Base-by-base conservation (phyloP, 2,113 vertebrate genomes). In the Lethenteron camtschaticum region DNA sequence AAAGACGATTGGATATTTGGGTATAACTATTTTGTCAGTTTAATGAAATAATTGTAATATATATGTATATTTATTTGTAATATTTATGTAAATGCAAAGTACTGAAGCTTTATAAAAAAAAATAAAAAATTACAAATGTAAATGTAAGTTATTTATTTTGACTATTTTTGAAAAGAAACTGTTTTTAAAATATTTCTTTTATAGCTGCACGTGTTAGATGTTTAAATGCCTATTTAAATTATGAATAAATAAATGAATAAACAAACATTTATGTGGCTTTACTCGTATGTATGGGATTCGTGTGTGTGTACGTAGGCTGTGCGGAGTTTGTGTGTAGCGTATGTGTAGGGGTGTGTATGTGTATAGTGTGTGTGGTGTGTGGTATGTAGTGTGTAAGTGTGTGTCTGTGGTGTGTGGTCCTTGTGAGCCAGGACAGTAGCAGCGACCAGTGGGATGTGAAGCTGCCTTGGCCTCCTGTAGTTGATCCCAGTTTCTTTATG, bases 161-260 rank as follows among this genome's bases (percentile, higher is more conserved):
- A 41, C 41, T 66, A 16, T 66, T 24, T 16, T 66, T 66, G 63
- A 16, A 24, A 16, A 66, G 24, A 16, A 66, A 16, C 24, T 66
- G 24, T 66, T 41, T 41, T 41, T 41, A 41, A 41, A 41, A 66
- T 66, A 16, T 66, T 24, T 16, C 24, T 66, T 66, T 66, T 66
- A 66, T 66, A 66, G 63, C 63, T 66, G 63, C 63, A 66, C n/a
- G 24, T 66, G n/a, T 66, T 66, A 66, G 63, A 66, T 16, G n/a
- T 66, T 66, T 66, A 16, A 66, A 66, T 66, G n/a, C 24, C n/a
- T 16, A 66, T 66, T 16, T 16, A 66, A 16, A 66, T n/a, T 24
- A n/a, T 16, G 63, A 66, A 41, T 41, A 41, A 66, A 41, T 41
- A 41, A 41, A 41, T 41, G 41, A 41, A 41, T 41, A 41, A 41